These are phyloP conservation scores for Atta cephalotes DNA, from an alignment of 1,140 invertebrate species.

Conservation along the genomic window DNA sequence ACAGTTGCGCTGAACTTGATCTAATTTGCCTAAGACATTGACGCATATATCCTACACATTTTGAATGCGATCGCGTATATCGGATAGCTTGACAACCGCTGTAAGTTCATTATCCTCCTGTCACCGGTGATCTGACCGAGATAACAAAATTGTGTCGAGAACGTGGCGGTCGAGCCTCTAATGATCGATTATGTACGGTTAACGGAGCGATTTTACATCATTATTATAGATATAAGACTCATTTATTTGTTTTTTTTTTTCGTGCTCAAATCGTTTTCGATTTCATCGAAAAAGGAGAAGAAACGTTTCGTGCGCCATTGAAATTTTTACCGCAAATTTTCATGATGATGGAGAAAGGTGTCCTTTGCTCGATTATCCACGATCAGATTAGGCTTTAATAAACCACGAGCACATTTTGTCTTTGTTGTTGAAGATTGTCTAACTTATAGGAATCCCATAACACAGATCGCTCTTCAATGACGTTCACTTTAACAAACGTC, in stretches of 20 bases:
- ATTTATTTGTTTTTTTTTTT: neutral
- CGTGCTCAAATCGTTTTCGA: neutral
- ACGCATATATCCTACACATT: constrained; percentile 30
- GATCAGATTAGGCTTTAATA: neutral
- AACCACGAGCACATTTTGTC: neutral
- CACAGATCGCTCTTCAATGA: constrained; percentile 5
- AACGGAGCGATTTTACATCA: constrained; percentile 37
- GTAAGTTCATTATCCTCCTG: constrained; percentile 63
- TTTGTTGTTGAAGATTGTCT: neutral
- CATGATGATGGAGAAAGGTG: neutral
- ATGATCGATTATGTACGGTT: constrained; percentile 53
- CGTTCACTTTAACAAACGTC: constrained; percentile 22
- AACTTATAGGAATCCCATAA: neutral
- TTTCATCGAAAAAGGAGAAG: neutral
- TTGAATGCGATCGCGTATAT: constrained; percentile 42
- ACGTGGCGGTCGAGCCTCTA: constrained; percentile 30
- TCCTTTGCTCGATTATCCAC: neutral
- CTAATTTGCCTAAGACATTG: constrained; percentile 48
- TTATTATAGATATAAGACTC: constrained; percentile 8
- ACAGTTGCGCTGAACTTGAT: constrained; percentile 39
- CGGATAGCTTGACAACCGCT: constrained; percentile 62
- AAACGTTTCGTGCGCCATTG: neutral
- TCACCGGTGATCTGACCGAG: constrained; percentile 60
- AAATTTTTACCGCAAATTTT: neutral
- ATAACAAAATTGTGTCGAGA: constrained; percentile 61